Base-by-base conservation (phyloP, 2,888 invertebrate genomes). In the Anthrax anthrax region DNA sequence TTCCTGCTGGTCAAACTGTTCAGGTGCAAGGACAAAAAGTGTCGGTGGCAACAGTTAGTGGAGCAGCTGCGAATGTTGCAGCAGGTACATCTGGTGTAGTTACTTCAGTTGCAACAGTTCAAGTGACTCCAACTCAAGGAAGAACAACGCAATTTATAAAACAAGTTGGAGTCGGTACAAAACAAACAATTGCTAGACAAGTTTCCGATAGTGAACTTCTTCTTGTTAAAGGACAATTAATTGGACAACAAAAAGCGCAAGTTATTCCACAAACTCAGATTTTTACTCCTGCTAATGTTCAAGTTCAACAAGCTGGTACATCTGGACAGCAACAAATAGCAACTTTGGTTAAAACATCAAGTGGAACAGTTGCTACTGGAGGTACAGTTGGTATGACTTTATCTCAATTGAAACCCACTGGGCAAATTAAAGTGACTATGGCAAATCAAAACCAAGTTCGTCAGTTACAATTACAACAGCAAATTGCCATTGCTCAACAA, bases 381-480 rank as follows among this genome's bases (percentile, higher is more conserved):
- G 62, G 61, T 16, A 58, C 61, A 1, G 65, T 67, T 0, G 67
- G 65, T 13, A 67, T 67, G 66, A 60, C 68, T 0, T 39, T 67
- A 39, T 64, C 68, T 0, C 67, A 69, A 49, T 55, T 67, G 2
- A 68, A 69, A 41, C 64, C 67, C 0, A 67, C 67, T 29, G 65
- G 67, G 2, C 69, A 68, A 50, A 64, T 69, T 13, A 69, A 69
- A 52, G 71, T 75, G 1, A 72, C 76, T 18, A 70, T 78, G 43
- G 74, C 75, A 1, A 76, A 77, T 37, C 71, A 76, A 1, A 78
- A 77, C 51, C 81, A 81, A 54, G 72, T 83, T 50, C 70, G 81
- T 2, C 81, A 81, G 52, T 57, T 81, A 38, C 74, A 78, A 39
- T 62, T 79, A 50, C 78, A 78, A 52, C 75, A 77, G 49, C 71